Percentiles rank a stretch among this genome's conserved stretches.
phyloP scores from a whole-genome alignment of 2,888 invertebrate genomes.

The Drosophila phalerata region DNA sequence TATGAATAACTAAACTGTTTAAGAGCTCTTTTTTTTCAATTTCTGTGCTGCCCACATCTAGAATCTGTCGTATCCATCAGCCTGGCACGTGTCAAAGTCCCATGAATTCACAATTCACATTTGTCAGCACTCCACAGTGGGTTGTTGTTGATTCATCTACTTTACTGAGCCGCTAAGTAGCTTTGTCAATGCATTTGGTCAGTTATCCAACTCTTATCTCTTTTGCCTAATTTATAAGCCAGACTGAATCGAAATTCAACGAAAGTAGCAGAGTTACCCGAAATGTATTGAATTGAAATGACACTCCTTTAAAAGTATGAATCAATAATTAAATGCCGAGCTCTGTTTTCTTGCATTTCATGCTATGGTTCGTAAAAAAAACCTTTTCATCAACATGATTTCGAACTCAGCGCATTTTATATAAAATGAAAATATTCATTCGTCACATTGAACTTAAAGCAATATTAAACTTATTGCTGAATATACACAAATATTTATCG shows the following conservation, averaged over 20 bases:
- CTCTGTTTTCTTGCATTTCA: constrained; percentile 6
- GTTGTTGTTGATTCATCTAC: constrained; percentile 25
- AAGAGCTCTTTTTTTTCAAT: constrained; percentile 6
- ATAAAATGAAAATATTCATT: not conserved
- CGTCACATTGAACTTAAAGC: not conserved
- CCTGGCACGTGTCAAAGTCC: constrained; percentile 67
- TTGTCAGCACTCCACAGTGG: constrained; percentile 56
- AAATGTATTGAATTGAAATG: constrained; percentile 24
- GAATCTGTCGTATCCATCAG: constrained; percentile 4
- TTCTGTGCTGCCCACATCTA: not conserved
- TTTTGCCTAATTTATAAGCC: constrained; percentile 39
- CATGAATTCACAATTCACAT: constrained; percentile 75
- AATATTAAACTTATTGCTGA: not conserved
- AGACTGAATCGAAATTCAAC: constrained; percentile 9
- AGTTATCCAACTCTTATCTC: not conserved
- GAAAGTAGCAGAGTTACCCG: constrained; percentile 3
- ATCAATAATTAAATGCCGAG: constrained; percentile 62
- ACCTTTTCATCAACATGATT: not conserved
- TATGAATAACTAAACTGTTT: constrained; percentile 4
- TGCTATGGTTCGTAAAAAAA: constrained; percentile 29
- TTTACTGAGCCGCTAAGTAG: constrained; percentile 64
- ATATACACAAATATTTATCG: not conserved
- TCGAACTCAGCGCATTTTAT: not conserved
- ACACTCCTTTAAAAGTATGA: constrained; percentile 22
- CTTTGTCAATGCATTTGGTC: constrained; percentile 41